Evolutionary conservation across 2,888 invertebrate species (phyloP).

Genomic region (Carcina quercana): DNA sequence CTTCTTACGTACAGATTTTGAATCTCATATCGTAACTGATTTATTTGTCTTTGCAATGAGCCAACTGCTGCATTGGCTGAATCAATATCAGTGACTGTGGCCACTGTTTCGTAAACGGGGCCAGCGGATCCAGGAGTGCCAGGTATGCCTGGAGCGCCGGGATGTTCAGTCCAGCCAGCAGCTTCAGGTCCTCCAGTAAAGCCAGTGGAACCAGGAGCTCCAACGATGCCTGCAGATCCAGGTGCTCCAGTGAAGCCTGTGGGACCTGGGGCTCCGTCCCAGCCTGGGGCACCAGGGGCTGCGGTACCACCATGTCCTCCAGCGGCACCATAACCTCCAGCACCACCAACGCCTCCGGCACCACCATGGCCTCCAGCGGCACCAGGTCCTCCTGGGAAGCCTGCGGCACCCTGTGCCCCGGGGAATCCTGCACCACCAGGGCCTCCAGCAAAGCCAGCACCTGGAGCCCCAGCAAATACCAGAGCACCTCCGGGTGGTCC

Average conservation of each 20-base stretch:
- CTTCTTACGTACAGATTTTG: no score
- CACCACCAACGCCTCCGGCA: background rate
- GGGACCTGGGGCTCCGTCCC: slow-evolving; percentile 1
- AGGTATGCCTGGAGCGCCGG: no score
- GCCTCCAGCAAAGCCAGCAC: background rate
- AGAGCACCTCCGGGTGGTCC: background rate
- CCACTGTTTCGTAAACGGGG: no score
- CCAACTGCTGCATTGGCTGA: no score
- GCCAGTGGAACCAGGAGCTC: no score
- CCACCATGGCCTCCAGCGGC: background rate
- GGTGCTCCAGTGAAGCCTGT: background rate
- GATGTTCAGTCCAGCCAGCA: no score
- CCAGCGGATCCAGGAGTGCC: no score
- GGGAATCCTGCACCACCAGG: slow-evolving; percentile 2
- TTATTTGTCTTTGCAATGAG: no score
- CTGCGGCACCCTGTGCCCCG: background rate
- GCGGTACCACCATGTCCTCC: slow-evolving; percentile 2
- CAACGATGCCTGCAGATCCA: background rate
- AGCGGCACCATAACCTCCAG: background rate
- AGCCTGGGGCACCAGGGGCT: background rate
- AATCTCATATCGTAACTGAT: no score
- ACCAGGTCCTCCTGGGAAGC: background rate
- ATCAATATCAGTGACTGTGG: no score
- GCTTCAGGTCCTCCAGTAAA: no score
- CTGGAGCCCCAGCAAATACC: background rate